A percentile compares a stretch with the other conserved stretches of the same genome.
phyloP scores from a whole-genome alignment of 2,888 invertebrate genomes.

The Nycteola revayana region DNA sequence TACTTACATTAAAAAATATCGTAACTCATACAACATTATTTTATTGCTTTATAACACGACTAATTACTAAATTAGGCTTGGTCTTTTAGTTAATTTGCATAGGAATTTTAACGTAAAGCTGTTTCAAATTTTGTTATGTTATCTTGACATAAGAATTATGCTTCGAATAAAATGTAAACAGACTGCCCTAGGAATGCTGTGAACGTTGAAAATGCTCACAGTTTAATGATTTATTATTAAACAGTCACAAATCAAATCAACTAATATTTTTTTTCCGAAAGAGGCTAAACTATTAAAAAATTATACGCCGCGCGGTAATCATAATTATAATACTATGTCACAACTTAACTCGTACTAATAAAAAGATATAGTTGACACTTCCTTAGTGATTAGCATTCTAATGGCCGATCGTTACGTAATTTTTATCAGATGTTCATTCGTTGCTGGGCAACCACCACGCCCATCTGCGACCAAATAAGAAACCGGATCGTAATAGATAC shows the following conservation, averaged over 20 bases:
- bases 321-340: constrained; percentile 8
- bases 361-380: constrained; percentile 26
- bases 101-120: constrained; percentile 16
- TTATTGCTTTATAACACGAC: constrained; percentile 27
- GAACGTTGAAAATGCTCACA: too few species aligned
- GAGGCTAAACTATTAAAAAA: too few species aligned
- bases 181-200: too few species aligned
- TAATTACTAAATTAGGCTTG: too few species aligned
- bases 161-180: too few species aligned
- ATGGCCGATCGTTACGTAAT: constrained; percentile 36
- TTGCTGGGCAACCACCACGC: constrained; percentile 40
- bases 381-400: constrained; percentile 34
- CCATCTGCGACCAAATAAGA: constrained; percentile 36
- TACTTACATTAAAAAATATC: not conserved
- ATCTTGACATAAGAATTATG: too few species aligned
- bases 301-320: too few species aligned
- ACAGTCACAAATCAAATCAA: too few species aligned
- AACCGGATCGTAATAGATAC: constrained; percentile 35
- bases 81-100: not conserved
- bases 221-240: too few species aligned
- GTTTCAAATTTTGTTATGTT: too few species aligned
- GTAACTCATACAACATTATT: constrained; percentile 38
- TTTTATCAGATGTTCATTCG: constrained; percentile 22
- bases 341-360: constrained; percentile 6
- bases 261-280: too few species aligned